A percentile compares a stretch with the other conserved stretches of the same genome.
Evolutionary conservation across 2,797 vertebrate species (phyloP).

Genomic region (Astyanax mexicanus): DNA sequence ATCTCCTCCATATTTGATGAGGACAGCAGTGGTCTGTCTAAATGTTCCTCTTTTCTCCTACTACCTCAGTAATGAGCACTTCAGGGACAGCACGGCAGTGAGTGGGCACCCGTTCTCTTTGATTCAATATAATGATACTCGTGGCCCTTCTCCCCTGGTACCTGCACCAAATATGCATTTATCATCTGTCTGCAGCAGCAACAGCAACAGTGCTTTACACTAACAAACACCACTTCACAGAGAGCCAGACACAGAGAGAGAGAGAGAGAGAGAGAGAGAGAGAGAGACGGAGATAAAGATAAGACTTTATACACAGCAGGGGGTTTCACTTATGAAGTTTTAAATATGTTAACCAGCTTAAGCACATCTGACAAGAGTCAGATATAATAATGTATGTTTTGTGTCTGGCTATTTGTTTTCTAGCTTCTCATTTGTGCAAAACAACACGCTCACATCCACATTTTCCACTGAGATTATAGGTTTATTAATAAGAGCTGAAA

Average conservation of each 20-base stretch:
- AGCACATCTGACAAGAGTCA: not conserved
- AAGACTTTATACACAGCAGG: not conserved
- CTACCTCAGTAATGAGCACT: slow-evolving; percentile 49
- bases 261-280: not conserved
- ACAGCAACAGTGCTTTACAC: slow-evolving; percentile 17
- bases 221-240: not conserved
- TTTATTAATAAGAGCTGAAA: no score
- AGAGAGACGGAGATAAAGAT: not conserved
- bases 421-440: not conserved
- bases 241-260: slow-evolving; percentile 8
- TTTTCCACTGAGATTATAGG: no score
- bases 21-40: slow-evolving; percentile 34
- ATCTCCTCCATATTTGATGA: slow-evolving; percentile 47
- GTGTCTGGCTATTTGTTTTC: not conserved
- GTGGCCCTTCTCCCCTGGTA: slow-evolving; percentile 21
- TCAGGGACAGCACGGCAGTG: slow-evolving; percentile 37
- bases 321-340: not conserved
- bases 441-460: not conserved
- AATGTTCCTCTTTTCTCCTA: slow-evolving; percentile 46
- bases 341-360: not conserved
- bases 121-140: slow-evolving; percentile 50
- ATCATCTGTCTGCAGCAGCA: slow-evolving; percentile 25
- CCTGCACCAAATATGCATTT: slow-evolving; percentile 43
- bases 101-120: slow-evolving; percentile 46
- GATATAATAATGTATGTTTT: no score